These are phyloP conservation scores for Drosophila aldrichi DNA, from an alignment of 2,888 invertebrate species.

Conservation along the genomic window DNA sequence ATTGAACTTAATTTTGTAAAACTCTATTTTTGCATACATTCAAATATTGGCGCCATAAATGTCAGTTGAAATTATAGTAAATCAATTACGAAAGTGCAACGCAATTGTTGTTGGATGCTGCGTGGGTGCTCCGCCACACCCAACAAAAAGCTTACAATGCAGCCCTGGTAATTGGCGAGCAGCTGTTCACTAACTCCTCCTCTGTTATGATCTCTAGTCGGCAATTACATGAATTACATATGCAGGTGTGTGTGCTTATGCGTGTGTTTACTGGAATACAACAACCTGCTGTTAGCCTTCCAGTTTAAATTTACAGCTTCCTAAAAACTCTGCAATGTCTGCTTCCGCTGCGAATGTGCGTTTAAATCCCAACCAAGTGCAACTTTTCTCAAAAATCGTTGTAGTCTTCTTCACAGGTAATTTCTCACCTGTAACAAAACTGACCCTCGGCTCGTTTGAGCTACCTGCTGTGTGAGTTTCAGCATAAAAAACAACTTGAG, in stretches of 20 bases:
- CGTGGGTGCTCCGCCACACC: constrained; percentile 36
- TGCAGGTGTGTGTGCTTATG: neutral
- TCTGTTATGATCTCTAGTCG: neutral
- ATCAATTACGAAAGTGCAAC: constrained; percentile 16
- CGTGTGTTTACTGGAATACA: constrained; percentile 1
- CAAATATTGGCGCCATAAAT: constrained; percentile 33
- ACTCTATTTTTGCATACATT: constrained; percentile 4
- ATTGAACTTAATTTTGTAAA: constrained; percentile 9
- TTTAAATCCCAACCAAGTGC: constrained; percentile 10
- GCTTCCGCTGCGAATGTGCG: constrained; percentile 28
- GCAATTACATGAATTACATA: neutral
- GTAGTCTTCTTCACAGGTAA: neutral
- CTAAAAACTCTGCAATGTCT: neutral
- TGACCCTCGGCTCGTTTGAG: constrained; percentile 12
- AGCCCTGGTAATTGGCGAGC: constrained; percentile 35
- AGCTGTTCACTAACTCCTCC: constrained; percentile 31
- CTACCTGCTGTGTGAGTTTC: constrained; percentile 34
- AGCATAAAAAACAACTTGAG: constrained; percentile 23
- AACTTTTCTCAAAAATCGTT: constrained; percentile 20
- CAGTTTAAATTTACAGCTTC: neutral
- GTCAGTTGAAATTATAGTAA: constrained; percentile 16
- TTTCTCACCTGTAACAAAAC: constrained; percentile 33
- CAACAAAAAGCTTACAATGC: constrained; percentile 29
- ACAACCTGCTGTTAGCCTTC: constrained; percentile 3
- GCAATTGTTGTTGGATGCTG: constrained; percentile 12